These are phyloP conservation scores for Caenorhabditis sinica DNA, from an alignment of 2,888 invertebrate genomes.

Conservation along the genomic window DNA sequence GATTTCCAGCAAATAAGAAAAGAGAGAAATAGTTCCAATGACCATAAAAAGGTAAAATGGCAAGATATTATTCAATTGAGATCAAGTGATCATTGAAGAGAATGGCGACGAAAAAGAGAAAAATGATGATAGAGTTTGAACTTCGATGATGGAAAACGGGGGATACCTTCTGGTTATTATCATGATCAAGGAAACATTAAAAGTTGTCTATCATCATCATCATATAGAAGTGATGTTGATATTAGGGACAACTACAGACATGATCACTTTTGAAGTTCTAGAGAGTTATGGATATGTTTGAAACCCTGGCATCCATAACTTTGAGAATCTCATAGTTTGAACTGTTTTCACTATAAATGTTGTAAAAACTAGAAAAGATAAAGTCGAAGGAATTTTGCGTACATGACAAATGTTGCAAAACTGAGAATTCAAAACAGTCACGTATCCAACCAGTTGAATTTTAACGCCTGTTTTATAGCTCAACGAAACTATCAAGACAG, in stretches of 20 bases:
- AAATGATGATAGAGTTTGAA: conserved; percentile 15
- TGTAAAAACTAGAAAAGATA: too few species aligned
- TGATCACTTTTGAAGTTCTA: too few species aligned
- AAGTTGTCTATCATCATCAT: neutral
- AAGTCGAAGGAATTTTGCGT: too few species aligned
- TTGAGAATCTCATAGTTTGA: too few species aligned
- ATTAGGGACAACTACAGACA: neutral
- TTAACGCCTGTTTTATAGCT: neutral
- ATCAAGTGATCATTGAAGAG: conserved; percentile 32
- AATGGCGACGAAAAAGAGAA: conserved; percentile 25
- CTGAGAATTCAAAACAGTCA: neutral
- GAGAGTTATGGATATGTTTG: too few species aligned
- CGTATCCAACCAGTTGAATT: neutral
- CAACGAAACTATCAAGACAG: neutral
- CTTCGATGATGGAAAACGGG: neutral
- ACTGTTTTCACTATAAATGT: too few species aligned
- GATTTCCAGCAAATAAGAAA: neutral
- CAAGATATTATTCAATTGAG: conserved; percentile 10
- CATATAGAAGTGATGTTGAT: neutral
- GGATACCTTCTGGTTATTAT: neutral
- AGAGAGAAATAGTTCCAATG: neutral
- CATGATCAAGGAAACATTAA: neutral
- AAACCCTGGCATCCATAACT: too few species aligned
- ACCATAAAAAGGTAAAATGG: conserved; percentile 1
- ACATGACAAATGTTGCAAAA: too few species aligned